Percentiles rank a stretch among this genome's conserved stretches.
Evolutionary conservation across 2,797 vertebrate genomes (phyloP).

Genomic region (Megaceryle alcyon): DNA sequence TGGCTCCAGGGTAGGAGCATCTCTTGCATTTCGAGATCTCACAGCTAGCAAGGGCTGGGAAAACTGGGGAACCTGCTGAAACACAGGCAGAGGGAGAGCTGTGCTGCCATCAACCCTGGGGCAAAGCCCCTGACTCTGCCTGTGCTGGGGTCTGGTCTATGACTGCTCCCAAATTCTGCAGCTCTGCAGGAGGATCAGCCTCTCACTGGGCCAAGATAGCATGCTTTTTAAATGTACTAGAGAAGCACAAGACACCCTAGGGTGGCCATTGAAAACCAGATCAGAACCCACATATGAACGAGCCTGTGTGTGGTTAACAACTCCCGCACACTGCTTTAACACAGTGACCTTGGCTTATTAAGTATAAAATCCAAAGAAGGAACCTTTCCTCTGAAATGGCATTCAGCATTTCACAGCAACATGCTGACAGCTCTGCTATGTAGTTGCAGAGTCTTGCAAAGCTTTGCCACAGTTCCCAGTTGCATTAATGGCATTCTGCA

Average conservation of each 20-base stretch:
- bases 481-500: not conserved
- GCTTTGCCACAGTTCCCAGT: not conserved
- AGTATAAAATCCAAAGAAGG: not conserved
- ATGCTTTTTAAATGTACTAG: accelerated
- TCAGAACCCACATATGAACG: accelerated
- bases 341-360: not conserved
- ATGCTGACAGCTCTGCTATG: not conserved
- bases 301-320: accelerated
- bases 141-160: accelerated
- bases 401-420: not conserved
- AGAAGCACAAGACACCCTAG: not conserved
- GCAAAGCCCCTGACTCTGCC: not conserved
- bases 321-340: accelerated
- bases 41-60: not conserved
- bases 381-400: not conserved
- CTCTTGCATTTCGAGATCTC: not conserved
- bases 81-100: not conserved
- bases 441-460: not conserved
- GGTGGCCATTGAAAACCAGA: not conserved
- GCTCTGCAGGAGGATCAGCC: not conserved
- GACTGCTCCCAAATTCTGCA: not conserved
- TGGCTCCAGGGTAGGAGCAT: not conserved
- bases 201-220: not conserved
- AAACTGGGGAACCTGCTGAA: not conserved
- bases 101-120: accelerated